Evolutionary conservation across 2,888 invertebrate species (phyloP), one percentile per base, ranked within the genome.

Genomic region (Dascillus cervinus): DNA sequence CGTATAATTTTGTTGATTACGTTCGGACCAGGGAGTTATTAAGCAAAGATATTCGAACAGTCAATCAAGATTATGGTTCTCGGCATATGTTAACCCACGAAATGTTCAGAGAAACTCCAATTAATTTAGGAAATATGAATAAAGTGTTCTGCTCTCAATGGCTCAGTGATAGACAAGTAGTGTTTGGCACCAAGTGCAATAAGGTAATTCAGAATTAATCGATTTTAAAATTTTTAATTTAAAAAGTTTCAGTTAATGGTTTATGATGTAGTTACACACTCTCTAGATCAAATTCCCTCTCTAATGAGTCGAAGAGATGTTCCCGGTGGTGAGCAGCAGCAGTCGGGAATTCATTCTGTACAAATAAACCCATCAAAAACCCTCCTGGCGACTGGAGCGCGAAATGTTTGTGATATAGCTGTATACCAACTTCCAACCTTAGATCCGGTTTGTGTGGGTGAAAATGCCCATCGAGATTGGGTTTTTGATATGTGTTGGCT

Each of bases 181-280:
- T 94, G 11, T 91, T 94, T 63, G 96, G 95, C 31, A 95, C 95
- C 28, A 96, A 96, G 65, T 95, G 96, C 67, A 95, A 95, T 68
- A 92, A 91, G 77, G 87, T 88, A 62, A 52, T 47, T 27, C 35
- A 13, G 20, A 3, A 17, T 17, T 4, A 8, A 17, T 6, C 17
- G 8, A 17, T 6, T 17, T 6, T 17, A 17, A 17, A 17, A 8
- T 24, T 4, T 6, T 11, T 34, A 11, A 23, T 17, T 31, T 13
- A 37, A 29, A 10, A 34, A 33, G 37, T 63, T 64, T 23, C 63
- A 88, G 82, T 65, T 95, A 42, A 84, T 92, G 76, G 91, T 95
- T 15, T 85, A 92, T 63, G 91, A 95, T 65, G 86, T 92, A 8
- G 78, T 82, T 13, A 88, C 86, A 19, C 82, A 87, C 31, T 78